Base-by-base conservation (phyloP, 1,140 invertebrate genomes). In the Phymorhynchus buccinoides region DNA sequence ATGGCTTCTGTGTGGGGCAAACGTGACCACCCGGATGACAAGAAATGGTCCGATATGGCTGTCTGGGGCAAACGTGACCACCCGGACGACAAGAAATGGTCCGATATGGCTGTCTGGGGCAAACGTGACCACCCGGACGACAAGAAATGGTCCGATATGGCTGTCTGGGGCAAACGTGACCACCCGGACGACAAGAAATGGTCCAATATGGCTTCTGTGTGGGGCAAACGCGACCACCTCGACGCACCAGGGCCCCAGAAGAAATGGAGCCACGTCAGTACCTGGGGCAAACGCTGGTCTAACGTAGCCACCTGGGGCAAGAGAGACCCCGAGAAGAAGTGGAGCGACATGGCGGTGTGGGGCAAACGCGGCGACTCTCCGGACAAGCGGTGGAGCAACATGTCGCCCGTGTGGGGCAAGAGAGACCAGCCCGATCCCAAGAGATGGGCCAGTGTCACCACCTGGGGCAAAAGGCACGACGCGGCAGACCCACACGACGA, bases 341-440 rank as follows among this genome's bases (percentile, higher is more conserved):
- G 80, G 80, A 68, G 80, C n/a, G 68, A 66, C 56, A 39, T 82
- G 80, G 80, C 80, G 52, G 56, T 37, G 6, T 82, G 80, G 80
- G 80, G 80, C 52, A 82, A 82, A 41, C 48, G 80, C 48, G 56
- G 68, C 56, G 30, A 27, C 56, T 52, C n/a, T 4, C 30, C n/a
- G 6, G 30, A 68, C 56, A 82, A 82, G 35, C 30, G n/a, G 22
- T 75, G 79, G 79, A 78, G 37, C 39, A 39, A 27, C 4, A 30
- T 78, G 35, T 18, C n/a, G 7, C 30, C 44, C 4, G n/a, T 14
- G 35, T 42, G 39, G 39, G 81, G 62, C 22, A 73, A 73, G 14
- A 27, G 37, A 30, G 78, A 80, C 37, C 18, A 32, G 32, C 30
- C 44, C 3, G 75, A 27, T 16, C 44, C 42, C 22, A 81, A 81